These are phyloP conservation scores for Poliocrania exsul DNA, from an alignment of 2,797 vertebrate species.

Conservation along the genomic window DNA sequence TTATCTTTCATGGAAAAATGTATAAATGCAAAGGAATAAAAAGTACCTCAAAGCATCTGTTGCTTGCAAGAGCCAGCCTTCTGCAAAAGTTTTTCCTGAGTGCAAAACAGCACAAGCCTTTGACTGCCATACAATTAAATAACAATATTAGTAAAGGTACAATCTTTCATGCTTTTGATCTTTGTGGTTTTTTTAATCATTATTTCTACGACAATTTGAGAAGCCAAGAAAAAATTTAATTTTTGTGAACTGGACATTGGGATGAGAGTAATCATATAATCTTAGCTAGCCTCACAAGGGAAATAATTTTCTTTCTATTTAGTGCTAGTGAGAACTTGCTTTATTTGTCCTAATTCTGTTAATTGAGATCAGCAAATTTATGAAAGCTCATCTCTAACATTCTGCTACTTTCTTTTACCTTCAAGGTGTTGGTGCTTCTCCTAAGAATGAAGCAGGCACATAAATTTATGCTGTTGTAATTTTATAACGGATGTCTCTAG, in stretches of 20 bases:
- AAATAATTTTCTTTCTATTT: background rate
- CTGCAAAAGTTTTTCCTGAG: background rate
- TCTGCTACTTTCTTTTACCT: background rate
- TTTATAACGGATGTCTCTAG: constrained; percentile 13
- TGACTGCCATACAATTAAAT: background rate
- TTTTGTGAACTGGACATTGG: background rate
- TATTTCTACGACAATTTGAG: background rate
- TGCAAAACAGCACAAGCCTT: background rate
- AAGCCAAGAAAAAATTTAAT: background rate
- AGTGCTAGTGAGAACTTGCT: background rate
- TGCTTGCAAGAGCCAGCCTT: background rate
- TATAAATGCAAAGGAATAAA: background rate
- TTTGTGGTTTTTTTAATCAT: too few relatives aligned
- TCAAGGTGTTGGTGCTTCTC: background rate
- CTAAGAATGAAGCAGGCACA: background rate
- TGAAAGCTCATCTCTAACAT: background rate
- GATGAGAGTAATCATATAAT: background rate
- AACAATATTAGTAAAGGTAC: background rate
- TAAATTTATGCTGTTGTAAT: background rate
- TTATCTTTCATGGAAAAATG: background rate
- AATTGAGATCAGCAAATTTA: background rate
- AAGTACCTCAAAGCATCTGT: background rate
- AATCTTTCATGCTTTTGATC: background rate
- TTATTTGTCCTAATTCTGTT: background rate
- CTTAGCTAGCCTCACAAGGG: background rate